Percentiles rank a stretch among this genome's conserved stretches.
These are phyloP conservation scores for Ochropleura leucogaster DNA, from an alignment of 2,888 invertebrate genomes.

Conservation along the genomic window DNA sequence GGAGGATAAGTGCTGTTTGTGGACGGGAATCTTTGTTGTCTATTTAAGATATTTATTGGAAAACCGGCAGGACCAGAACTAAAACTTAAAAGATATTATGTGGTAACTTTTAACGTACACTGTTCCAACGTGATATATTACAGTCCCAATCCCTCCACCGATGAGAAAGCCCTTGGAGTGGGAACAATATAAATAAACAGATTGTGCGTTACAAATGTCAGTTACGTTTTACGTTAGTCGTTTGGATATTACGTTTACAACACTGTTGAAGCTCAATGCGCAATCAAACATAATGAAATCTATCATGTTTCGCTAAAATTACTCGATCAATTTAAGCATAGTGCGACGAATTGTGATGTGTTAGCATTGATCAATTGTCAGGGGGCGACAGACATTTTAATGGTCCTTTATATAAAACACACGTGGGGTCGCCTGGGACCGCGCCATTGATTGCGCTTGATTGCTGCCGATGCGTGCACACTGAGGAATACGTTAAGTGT, in stretches of 20 bases:
- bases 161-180: neutral
- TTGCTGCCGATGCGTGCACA: slow-evolving; percentile 11
- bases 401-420: slow-evolving; percentile 34
- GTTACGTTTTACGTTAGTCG: neutral
- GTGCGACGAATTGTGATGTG: slow-evolving; percentile 9
- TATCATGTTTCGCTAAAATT: neutral
- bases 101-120: neutral
- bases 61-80: neutral
- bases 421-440: slow-evolving; percentile 39
- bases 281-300: neutral
- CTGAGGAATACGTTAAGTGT: neutral
- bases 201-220: neutral
- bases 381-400: slow-evolving; percentile 26
- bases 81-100: neutral
- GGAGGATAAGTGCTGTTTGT: neutral
- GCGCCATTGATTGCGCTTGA: slow-evolving; percentile 39
- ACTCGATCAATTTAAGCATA: neutral
- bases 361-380: slow-evolving; percentile 28
- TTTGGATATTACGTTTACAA: neutral
- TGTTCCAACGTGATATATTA: neutral
- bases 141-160: neutral
- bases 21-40: too few relatives aligned
- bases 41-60: neutral
- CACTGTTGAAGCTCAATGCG: neutral
- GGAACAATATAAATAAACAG: neutral